These are phyloP conservation scores for Carollia perspicillata DNA, from an alignment of 2,113 vertebrate species.

Conservation along the genomic window DNA sequence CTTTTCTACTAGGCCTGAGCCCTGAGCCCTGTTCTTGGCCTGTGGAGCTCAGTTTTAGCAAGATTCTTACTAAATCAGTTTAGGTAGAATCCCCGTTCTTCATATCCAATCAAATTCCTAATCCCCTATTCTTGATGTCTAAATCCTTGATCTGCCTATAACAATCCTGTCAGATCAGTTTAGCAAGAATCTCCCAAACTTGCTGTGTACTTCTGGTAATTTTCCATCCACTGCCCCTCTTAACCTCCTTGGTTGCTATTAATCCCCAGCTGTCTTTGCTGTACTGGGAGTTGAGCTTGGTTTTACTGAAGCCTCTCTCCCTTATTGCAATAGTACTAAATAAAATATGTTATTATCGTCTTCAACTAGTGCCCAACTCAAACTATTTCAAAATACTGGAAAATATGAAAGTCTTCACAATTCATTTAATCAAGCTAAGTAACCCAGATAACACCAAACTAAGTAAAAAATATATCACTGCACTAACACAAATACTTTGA, in stretches of 20 bases:
- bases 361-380: too few relatives aligned
- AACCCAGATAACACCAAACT: background rate
- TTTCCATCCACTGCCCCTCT: background rate
- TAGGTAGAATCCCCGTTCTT: background rate
- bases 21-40: background rate
- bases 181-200: background rate
- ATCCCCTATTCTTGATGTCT: background rate
- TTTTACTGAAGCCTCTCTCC: background rate
- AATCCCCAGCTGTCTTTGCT: background rate
- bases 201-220: background rate
- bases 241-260: background rate
- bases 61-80: background rate
- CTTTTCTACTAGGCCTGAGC: background rate
- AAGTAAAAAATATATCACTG: background rate
- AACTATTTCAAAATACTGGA: background rate
- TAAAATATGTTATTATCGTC: background rate
- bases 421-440: background rate
- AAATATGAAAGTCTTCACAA: background rate
- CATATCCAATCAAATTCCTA: background rate
- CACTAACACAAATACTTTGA: background rate
- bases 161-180: background rate
- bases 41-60: background rate
- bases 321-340: background rate
- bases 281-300: background rate
- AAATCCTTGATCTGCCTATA: background rate